phyloP scores from a whole-genome alignment of 2,113 vertebrate species.

The Corythoichthys haematopterus region DNA sequence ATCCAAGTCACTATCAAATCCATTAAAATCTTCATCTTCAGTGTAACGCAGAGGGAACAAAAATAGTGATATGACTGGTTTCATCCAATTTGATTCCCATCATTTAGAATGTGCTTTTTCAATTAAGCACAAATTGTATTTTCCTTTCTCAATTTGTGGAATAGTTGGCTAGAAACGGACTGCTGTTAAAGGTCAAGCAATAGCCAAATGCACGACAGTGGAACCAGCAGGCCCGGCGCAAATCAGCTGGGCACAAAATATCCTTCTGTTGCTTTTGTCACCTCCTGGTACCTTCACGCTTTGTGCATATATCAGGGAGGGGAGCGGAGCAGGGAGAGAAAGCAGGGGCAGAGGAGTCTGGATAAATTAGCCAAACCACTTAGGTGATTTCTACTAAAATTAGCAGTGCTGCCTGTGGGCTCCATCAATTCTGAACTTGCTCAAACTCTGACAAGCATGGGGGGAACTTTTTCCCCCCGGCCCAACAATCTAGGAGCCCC shows the following conservation, averaged over 20 bases:
- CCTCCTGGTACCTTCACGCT: constrained; percentile 70
- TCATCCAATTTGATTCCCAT: constrained; percentile 6
- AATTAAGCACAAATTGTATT: constrained; percentile 19
- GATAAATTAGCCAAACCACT: constrained; percentile 78
- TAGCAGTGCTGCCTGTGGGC: constrained; percentile 69
- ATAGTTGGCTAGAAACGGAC: constrained; percentile 35
- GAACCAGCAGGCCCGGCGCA: constrained; percentile 59
- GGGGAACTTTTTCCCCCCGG: constrained; percentile 61
- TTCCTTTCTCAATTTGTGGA: constrained; percentile 24
- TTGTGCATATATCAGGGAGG: constrained; percentile 62
- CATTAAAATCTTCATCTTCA: no score
- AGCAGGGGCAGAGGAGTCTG: constrained; percentile 65
- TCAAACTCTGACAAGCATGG: constrained; percentile 72
- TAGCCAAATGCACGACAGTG: constrained; percentile 57
- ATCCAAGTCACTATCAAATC: no score
- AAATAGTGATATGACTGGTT: not conserved
- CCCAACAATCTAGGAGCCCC: constrained; percentile 48
- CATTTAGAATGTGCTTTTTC: constrained; percentile 18
- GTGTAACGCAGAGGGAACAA: no score
- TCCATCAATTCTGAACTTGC: constrained; percentile 71
- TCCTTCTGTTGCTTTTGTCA: constrained; percentile 73
- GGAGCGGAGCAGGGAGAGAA: constrained; percentile 45
- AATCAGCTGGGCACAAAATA: constrained; percentile 76
- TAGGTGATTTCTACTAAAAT: constrained; percentile 77
- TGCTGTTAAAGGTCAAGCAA: constrained; percentile 49